These are phyloP conservation scores for Polydrusus pterygomalis DNA, from an alignment of 2,888 invertebrate genomes.

Conservation along the genomic window DNA sequence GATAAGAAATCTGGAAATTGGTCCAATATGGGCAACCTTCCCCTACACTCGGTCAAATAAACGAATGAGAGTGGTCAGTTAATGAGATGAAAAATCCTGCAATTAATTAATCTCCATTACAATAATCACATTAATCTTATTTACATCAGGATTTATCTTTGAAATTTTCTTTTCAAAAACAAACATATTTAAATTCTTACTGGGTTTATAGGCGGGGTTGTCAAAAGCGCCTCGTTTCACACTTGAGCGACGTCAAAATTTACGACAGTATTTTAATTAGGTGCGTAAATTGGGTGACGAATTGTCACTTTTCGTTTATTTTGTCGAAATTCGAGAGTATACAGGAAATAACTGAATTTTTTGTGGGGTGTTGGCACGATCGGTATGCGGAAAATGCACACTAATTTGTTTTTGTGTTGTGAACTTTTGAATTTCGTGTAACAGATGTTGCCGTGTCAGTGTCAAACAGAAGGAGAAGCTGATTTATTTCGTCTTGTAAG, in stretches of 20 bases:
- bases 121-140: too few relatives aligned
- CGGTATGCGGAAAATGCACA: conserved; percentile 50
- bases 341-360: conserved; percentile 47
- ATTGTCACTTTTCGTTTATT: conserved; percentile 55
- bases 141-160: too few relatives aligned
- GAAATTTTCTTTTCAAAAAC: neutral
- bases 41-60: too few relatives aligned
- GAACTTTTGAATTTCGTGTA: conserved; percentile 35
- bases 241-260: conserved; percentile 44
- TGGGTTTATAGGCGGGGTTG: conserved; percentile 10
- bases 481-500: conserved; percentile 26
- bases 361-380: conserved; percentile 46
- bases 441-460: conserved; percentile 37
- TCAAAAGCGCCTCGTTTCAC: conserved; percentile 44
- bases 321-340: conserved; percentile 53
- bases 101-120: too few relatives aligned
- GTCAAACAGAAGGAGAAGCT: conserved; percentile 22
- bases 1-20: too few relatives aligned
- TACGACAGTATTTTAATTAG: conserved; percentile 55
- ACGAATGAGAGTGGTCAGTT: too few relatives aligned
- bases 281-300: conserved; percentile 52
- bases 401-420: conserved; percentile 46
- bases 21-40: too few relatives aligned
- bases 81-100: too few relatives aligned
- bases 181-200: neutral